Evolutionary conservation across 1,140 invertebrate species (phyloP).

Genomic region (Subanguina moxae): DNA sequence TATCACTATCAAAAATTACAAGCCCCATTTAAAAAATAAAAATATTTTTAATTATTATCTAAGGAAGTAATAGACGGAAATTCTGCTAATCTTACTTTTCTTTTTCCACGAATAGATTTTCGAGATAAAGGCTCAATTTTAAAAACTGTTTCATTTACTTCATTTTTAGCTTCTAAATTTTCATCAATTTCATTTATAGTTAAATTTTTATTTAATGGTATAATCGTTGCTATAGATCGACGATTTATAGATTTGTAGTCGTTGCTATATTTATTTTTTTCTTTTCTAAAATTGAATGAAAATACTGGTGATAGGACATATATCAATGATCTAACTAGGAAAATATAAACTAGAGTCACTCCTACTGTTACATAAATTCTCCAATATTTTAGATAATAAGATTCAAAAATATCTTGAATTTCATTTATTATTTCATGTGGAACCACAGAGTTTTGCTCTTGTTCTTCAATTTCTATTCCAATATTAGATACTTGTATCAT

Average conservation of each 20-base stretch:
- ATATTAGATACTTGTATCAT: slow-evolving; percentile 35
- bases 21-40: too few species aligned
- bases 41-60: too few species aligned
- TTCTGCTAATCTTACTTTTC: not conserved
- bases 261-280: not conserved
- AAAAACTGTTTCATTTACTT: too few species aligned
- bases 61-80: slow-evolving; percentile 31
- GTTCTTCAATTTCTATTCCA: slow-evolving; percentile 13
- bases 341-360: slow-evolving; percentile 31
- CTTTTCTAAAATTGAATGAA: too few species aligned
- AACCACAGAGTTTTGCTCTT: slow-evolving; percentile 21
- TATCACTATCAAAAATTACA: too few species aligned
- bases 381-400: slow-evolving; percentile 36
- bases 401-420: slow-evolving; percentile 27
- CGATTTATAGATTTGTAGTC: not conserved
- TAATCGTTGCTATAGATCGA: too few species aligned
- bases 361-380: slow-evolving; percentile 42
- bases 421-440: slow-evolving; percentile 37
- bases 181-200: too few species aligned
- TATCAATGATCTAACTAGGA: slow-evolving; percentile 21
- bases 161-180: too few species aligned
- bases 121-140: too few species aligned
- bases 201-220: too few species aligned
- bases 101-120: not conserved
- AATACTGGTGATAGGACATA: slow-evolving; percentile 24